Evolutionary conservation across 2,113 vertebrate genomes (phyloP).

Genomic region (Ctenodactylus gundi): DNA sequence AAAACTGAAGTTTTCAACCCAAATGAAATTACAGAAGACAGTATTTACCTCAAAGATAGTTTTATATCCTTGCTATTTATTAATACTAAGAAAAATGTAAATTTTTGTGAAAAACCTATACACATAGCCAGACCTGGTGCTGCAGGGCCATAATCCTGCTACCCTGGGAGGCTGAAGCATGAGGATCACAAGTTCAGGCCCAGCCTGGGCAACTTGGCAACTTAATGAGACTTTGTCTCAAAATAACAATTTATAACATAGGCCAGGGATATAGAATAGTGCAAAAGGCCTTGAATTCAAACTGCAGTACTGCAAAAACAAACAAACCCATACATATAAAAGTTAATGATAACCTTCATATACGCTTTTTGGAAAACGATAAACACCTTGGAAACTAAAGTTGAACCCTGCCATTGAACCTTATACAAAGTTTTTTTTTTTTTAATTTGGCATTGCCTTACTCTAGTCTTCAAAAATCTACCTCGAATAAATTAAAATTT

Average conservation of each 20-base stretch:
- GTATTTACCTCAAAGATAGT: constrained; percentile 8
- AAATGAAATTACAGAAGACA: constrained; percentile 31
- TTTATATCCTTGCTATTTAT: neutral
- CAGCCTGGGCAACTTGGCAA: too few species aligned
- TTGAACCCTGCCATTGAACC: constrained; percentile 59
- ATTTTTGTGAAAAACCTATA: neutral
- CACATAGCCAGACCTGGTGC: too few species aligned
- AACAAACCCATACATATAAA: constrained; percentile 39
- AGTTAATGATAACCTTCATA: constrained; percentile 59
- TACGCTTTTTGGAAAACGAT: constrained; percentile 54
- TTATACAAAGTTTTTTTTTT: constrained; percentile 66
- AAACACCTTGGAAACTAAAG: constrained; percentile 62
- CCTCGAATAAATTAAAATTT: constrained; percentile 68
- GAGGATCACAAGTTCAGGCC: too few species aligned
- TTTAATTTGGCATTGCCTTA: constrained; percentile 63
- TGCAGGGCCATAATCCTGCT: too few species aligned
- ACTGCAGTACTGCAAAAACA: too few species aligned
- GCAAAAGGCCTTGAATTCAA: too few species aligned
- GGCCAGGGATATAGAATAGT: too few species aligned
- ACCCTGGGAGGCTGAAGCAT: too few species aligned
- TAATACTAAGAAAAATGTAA: constrained; percentile 7
- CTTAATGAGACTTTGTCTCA: too few species aligned
- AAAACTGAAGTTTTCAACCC: constrained; percentile 37
- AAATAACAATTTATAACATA: too few species aligned
- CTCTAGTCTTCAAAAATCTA: constrained; percentile 60